These are phyloP conservation scores for Halocynthia aurantium DNA, from an alignment of 23 tunicate species.

Conservation along the genomic window DNA sequence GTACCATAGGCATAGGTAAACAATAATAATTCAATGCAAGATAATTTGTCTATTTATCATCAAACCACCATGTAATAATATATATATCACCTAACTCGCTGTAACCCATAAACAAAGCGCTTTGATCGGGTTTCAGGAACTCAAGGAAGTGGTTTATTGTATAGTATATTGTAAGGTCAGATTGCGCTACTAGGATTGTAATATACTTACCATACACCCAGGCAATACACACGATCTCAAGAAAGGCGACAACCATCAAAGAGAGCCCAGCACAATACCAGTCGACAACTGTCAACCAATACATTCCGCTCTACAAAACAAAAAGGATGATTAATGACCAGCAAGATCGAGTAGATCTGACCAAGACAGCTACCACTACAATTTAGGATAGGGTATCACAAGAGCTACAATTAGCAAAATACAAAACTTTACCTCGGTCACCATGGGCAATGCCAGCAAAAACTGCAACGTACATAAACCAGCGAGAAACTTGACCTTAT, in stretches of 20 bases:
- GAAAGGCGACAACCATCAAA: conserved; percentile 53
- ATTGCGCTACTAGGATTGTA: neutral
- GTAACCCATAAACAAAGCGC: too few species aligned
- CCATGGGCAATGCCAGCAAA: conserved; percentile 55
- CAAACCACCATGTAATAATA: too few species aligned
- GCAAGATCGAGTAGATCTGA: neutral
- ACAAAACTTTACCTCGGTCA: conserved; percentile 43
- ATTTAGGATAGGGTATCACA: neutral
- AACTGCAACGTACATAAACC: conserved; percentile 33
- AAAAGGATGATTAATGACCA: neutral
- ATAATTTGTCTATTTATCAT: too few species aligned
- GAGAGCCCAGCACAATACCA: conserved; percentile 67
- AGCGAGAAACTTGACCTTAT: conserved; percentile 50
- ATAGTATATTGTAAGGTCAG: too few species aligned
- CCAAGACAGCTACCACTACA: neutral
- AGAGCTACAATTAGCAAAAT: neutral
- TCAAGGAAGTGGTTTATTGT: too few species aligned
- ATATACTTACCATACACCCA: conserved; percentile 51
- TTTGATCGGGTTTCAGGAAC: too few species aligned
- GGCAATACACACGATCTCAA: conserved; percentile 51
- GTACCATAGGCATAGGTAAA: too few species aligned
- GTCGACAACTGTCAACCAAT: conserved; percentile 61
- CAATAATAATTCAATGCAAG: too few species aligned
- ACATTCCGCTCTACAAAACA: conserved; percentile 62
- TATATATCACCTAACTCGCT: too few species aligned